Percentiles rank a stretch among this genome's conserved stretches.
phyloP scores from a whole-genome alignment of 2,888 invertebrate genomes.

The Sipha maydis region DNA sequence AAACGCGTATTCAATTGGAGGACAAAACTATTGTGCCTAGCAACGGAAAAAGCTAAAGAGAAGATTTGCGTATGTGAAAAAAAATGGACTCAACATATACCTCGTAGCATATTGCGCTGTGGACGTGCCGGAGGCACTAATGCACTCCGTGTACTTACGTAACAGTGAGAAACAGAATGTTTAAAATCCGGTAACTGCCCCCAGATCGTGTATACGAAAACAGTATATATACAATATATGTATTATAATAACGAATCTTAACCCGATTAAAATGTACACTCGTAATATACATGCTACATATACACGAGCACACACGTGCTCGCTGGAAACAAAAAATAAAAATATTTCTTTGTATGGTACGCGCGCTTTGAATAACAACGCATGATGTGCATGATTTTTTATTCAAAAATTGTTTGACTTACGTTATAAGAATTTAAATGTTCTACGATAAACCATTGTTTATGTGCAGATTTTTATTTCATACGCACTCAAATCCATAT shows the following conservation, averaged over 20 bases:
- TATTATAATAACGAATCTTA: constrained; percentile 2
- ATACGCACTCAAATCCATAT: no score
- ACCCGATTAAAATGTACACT: constrained; percentile 3
- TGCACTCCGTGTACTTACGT: not conserved
- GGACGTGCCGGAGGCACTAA: constrained; percentile 1
- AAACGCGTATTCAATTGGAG: not conserved
- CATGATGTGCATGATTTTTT: not conserved
- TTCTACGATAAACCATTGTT: not conserved
- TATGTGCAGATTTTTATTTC: not conserved
- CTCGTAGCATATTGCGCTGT: not conserved
- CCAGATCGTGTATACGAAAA: not conserved
- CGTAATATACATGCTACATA: not conserved
- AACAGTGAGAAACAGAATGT: not conserved
- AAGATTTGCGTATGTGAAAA: not conserved
- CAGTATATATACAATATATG: not conserved
- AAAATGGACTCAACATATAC: not conserved
- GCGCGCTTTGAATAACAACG: constrained; percentile 27
- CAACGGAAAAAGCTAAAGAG: not conserved
- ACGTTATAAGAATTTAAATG: constrained; percentile 32
- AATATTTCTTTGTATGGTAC: not conserved
- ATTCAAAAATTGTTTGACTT: constrained; percentile 17
- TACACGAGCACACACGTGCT: not conserved
- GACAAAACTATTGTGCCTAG: not conserved
- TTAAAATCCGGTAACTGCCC: not conserved
- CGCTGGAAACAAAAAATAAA: not conserved